These are phyloP conservation scores for Lucilia cuprina DNA, from an alignment of 1,140 invertebrate genomes.

Conservation along the genomic window DNA sequence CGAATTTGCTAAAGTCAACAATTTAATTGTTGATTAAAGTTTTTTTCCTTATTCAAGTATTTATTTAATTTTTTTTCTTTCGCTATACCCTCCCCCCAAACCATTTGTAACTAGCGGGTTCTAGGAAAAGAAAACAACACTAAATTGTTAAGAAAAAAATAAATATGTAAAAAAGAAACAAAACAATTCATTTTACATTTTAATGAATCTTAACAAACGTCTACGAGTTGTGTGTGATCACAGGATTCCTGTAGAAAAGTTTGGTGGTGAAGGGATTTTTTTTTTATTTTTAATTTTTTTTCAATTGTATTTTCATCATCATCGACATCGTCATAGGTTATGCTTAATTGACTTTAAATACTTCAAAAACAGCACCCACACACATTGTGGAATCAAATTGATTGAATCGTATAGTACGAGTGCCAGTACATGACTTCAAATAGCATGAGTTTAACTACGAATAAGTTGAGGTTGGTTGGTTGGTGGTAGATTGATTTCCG, in stretches of 20 bases:
- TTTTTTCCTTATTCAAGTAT: neutral
- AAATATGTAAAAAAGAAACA: slow-evolving; percentile 20
- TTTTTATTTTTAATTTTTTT: no score
- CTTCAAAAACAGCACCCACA: slow-evolving; percentile 30
- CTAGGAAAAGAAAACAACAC: neutral
- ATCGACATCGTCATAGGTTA: neutral
- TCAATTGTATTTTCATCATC: neutral
- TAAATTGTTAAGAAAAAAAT: slow-evolving; percentile 15
- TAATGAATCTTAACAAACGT: slow-evolving; percentile 20
- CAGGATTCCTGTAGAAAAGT: neutral
- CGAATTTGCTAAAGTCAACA: slow-evolving; percentile 20
- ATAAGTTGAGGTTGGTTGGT: neutral
- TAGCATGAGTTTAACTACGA: neutral
- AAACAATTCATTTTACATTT: slow-evolving; percentile 33
- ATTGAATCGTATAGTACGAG: neutral
- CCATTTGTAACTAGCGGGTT: neutral
- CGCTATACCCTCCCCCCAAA: neutral
- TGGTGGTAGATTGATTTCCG: slow-evolving; percentile 23
- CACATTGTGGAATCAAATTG: neutral
- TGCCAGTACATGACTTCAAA: neutral
- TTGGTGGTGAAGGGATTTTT: neutral
- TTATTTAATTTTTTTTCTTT: no score
- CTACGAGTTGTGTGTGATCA: neutral
- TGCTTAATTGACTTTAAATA: slow-evolving; percentile 34
- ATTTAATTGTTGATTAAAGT: slow-evolving; percentile 29